A percentile compares a stretch with the other conserved stretches of the same genome.
These are phyloP conservation scores for Cepaea hortensis DNA, from an alignment of 2,888 invertebrate genomes.

Conservation along the genomic window DNA sequence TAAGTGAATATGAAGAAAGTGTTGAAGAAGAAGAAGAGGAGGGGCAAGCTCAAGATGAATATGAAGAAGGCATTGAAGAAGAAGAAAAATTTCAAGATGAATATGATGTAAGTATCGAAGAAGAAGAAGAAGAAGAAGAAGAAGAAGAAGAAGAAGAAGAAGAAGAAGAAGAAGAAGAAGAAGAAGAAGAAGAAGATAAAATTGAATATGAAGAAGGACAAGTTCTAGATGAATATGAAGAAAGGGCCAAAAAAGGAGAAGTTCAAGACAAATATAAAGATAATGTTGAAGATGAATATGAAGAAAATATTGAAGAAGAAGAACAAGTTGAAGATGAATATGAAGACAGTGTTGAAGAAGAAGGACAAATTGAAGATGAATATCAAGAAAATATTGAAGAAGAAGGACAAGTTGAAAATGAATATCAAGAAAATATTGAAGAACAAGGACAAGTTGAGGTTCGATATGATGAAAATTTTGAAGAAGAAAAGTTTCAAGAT, in stretches of 20 bases:
- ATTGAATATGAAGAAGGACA: no score
- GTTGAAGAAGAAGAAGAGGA: no score
- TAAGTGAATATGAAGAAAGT: no score
- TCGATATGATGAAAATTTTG: no score
- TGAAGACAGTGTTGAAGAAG: background rate
- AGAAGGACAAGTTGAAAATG: background rate
- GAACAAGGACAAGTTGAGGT: background rate
- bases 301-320: no score
- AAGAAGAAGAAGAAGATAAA: no score
- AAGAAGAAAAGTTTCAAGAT: background rate
- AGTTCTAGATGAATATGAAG: background rate
- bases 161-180: no score
- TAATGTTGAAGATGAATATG: no score
- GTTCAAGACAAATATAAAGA: background rate
- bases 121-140: background rate
- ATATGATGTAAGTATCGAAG: no score
- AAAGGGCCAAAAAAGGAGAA: slow-evolving; percentile 36
- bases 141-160: no score
- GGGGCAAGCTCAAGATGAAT: background rate
- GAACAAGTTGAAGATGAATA: background rate
- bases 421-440: background rate
- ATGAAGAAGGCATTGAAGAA: no score
- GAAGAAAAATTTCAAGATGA: background rate
- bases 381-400: background rate
- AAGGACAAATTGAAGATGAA: background rate